These are phyloP conservation scores for Fratercula arctica DNA, from an alignment of 2,797 vertebrate species.

Conservation along the genomic window DNA sequence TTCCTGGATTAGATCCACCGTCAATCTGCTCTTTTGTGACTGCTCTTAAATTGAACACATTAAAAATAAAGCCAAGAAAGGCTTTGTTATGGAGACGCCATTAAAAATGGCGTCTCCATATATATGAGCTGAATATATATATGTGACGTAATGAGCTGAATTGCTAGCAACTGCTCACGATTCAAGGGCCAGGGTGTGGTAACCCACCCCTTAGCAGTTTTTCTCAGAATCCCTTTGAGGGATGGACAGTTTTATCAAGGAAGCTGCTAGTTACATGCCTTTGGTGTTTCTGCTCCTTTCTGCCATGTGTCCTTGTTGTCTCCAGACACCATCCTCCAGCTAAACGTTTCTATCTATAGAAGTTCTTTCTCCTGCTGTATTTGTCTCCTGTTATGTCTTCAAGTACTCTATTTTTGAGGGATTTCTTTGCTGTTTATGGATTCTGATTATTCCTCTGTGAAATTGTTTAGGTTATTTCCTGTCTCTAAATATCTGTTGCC, in stretches of 20 bases:
- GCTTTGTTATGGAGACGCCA: neutral
- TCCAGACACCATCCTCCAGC: neutral
- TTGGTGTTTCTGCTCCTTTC: neutral
- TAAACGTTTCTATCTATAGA: accelerated
- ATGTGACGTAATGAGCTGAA: too few species aligned
- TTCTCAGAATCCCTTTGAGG: neutral
- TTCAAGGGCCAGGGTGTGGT: neutral
- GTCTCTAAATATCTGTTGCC: neutral
- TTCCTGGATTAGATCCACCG: neutral
- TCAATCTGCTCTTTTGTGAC: neutral
- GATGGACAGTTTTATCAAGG: accelerated
- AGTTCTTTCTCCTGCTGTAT: neutral
- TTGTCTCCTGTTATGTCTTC: neutral
- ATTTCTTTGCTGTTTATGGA: neutral
- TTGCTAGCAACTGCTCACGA: neutral
- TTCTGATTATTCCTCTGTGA: neutral
- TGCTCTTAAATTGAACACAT: neutral
- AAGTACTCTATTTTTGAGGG: neutral
- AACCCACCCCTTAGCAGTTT: neutral
- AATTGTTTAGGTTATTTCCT: conserved; percentile 3
- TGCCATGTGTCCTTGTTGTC: neutral
- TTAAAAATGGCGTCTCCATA: neutral
- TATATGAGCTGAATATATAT: too few species aligned
- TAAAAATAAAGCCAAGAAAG: neutral
- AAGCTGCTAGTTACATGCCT: accelerated